Evolutionary conservation across 2,113 vertebrate species (phyloP).

Genomic region (Eubucco bourcierii): DNA sequence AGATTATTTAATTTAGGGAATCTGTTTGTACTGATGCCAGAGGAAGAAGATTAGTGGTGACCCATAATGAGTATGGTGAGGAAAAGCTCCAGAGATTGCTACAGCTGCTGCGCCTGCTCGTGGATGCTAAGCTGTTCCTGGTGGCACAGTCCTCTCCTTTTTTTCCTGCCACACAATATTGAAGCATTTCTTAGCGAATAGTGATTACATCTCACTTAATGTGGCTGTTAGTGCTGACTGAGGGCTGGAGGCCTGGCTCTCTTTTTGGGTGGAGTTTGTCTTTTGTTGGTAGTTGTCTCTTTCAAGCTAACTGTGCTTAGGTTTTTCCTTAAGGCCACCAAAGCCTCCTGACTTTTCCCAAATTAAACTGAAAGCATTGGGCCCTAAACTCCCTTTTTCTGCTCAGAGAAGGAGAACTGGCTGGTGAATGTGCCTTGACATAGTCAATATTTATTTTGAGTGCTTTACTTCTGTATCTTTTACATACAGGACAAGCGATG

Average conservation of each 20-base stretch:
- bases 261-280: neutral
- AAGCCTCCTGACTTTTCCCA: neutral
- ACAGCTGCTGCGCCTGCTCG: constrained; percentile 38
- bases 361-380: neutral
- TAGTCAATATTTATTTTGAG: neutral
- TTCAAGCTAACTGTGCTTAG: neutral
- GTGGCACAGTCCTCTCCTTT: neutral
- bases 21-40: constrained; percentile 48
- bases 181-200: neutral
- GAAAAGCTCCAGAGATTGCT: constrained; percentile 20
- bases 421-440: neutral
- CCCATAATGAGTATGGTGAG: constrained; percentile 3
- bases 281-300: neutral
- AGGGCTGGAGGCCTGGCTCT: neutral
- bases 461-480: neutral
- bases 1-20: constrained; percentile 52
- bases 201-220: neutral
- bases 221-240: neutral
- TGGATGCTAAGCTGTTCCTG: neutral
- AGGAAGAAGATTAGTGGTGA: constrained; percentile 44
- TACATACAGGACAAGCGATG: neutral
- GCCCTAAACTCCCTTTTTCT: neutral
- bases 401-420: neutral
- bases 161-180: neutral
- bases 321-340: neutral